phyloP scores from a whole-genome alignment of 1,140 invertebrate species.

The Drosophila nigrodunni region DNA sequence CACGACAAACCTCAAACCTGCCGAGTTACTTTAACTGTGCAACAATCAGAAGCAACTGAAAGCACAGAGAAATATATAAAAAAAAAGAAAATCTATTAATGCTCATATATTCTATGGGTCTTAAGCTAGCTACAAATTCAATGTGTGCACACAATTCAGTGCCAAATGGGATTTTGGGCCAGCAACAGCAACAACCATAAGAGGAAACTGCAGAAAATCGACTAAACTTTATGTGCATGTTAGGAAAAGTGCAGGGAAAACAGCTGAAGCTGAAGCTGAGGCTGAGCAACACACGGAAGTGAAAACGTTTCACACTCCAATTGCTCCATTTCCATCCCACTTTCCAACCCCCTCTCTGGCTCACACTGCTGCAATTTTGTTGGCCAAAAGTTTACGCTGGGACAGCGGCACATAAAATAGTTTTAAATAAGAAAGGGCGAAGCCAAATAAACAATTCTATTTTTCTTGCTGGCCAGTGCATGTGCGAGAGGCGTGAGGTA shows the following conservation, averaged over 20 bases:
- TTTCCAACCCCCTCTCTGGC: background rate
- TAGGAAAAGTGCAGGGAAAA: constrained; percentile 68
- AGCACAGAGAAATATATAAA: constrained; percentile 43
- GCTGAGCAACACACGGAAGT: constrained; percentile 69
- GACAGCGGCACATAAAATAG: constrained; percentile 81
- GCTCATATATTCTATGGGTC: constrained; percentile 60
- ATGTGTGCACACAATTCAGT: constrained; percentile 80
- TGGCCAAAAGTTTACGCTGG: constrained; percentile 73
- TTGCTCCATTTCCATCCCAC: constrained; percentile 52
- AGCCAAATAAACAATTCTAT: constrained; percentile 82
- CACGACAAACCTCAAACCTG: constrained; percentile 41
- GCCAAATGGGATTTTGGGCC: constrained; percentile 79
- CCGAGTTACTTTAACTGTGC: constrained; percentile 55
- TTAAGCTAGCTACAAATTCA: constrained; percentile 78
- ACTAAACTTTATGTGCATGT: constrained; percentile 77
- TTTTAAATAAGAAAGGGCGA: constrained; percentile 82
- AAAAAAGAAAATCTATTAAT: constrained; percentile 74
- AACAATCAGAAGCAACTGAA: constrained; percentile 50
- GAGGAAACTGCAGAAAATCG: constrained; percentile 59
- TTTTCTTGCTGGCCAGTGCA: constrained; percentile 56
- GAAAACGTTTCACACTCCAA: constrained; percentile 82
- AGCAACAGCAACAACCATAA: constrained; percentile 38
- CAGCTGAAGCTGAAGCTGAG: constrained; percentile 2
- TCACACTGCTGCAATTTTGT: constrained; percentile 33
- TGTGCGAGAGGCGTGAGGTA: background rate